Evolutionary conservation across 2,797 vertebrate genomes (phyloP), one percentile per base, ranked within the genome.

Genomic region (Poecilia gillii): DNA sequence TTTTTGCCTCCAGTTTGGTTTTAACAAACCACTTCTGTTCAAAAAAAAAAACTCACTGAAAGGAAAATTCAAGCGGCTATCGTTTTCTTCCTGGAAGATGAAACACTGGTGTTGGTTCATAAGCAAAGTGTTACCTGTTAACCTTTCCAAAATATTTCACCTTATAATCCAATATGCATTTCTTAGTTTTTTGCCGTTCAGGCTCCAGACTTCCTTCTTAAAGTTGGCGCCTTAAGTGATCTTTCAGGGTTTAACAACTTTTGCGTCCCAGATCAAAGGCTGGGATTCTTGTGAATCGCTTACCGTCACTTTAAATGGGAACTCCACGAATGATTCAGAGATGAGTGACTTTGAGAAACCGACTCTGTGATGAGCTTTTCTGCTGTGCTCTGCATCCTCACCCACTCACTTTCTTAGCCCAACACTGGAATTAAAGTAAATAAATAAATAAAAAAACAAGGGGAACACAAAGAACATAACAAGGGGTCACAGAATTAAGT

Each of bases 291-390:
- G 78, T 84, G 82, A 94, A 92, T 93, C 91, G 91, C 85, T 92
- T 85, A 87, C 86, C 74, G 89, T 90, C 83, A 87, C 70, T 86
- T 87, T 75, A 86, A 72, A 92, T 81, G 90, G 86, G 89, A 93
- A 94, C 91, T 89, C 86, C 88, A 92, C 84, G 31, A 64, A 89
- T 94, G 93, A 95, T 87, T 96, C 92, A 85, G 74, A 84, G 81
- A 91, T 85, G 86, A 91, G 76, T 86, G 81, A 89, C 88, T 91
- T 51, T 82, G 78, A 91, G 85, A 91, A 91, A 87, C 76, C 71
- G 81, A 89, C 86, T 85, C 76, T 84, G 74, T 83, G 80, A 83
- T 41, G 70, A 89, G 77, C 68, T 57, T 84, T 83, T 84, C 76
- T 23, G 7, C 31, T 72, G 53, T 3, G 23, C 77, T 80, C 31